phyloP scores from a whole-genome alignment of 2,113 vertebrate species.

The Equus quagga region DNA sequence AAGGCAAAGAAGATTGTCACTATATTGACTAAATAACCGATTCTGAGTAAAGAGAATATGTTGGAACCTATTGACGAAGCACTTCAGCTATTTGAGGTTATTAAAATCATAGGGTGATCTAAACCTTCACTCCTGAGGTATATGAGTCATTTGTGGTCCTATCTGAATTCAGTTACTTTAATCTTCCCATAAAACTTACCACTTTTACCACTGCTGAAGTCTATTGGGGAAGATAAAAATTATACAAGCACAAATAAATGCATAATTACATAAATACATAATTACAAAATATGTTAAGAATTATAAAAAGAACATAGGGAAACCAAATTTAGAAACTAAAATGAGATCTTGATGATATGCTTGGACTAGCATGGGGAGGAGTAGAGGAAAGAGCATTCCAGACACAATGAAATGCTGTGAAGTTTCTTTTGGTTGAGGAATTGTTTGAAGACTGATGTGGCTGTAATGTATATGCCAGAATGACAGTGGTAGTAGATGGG shows the following conservation, averaged over 20 bases:
- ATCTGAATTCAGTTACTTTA: background rate
- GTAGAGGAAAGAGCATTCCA: background rate
- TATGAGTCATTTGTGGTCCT: background rate
- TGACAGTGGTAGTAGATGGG: background rate
- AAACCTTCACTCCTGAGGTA: background rate
- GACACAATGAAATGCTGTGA: background rate
- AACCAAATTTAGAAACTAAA: background rate
- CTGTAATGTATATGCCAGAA: background rate
- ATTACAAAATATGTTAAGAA: background rate
- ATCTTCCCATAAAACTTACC: background rate
- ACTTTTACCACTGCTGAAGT: background rate
- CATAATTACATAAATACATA: background rate
- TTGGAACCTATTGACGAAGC: background rate
- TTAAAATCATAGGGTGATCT: background rate
- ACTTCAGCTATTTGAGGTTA: background rate
- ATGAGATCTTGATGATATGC: background rate
- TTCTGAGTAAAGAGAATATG: background rate
- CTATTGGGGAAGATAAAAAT: background rate
- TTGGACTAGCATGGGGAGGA: background rate
- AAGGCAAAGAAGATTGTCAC: background rate
- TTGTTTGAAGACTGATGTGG: background rate
- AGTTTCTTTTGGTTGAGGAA: background rate
- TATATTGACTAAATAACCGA: background rate
- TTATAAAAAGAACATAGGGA: background rate
- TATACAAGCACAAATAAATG: background rate